Evolutionary conservation across 2,888 invertebrate species (phyloP).

Genomic region (Scelioninae gen. 1): DNA sequence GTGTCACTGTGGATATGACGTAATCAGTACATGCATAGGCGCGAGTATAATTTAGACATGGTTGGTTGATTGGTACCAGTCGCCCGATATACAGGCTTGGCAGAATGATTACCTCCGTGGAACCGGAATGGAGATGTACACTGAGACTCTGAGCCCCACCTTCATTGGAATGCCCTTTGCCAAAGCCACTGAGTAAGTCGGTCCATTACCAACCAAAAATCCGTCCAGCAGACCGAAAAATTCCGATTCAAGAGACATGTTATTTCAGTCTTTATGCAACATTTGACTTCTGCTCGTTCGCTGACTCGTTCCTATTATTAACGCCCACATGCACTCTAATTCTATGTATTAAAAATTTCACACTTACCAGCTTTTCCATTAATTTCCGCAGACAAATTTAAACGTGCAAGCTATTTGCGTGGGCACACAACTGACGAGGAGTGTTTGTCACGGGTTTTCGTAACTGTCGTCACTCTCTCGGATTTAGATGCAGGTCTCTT

Average conservation of each 20-base stretch:
- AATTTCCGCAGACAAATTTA: constrained; percentile 6
- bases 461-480: constrained; percentile 1
- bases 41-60: constrained; percentile 84
- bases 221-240: constrained; percentile 78
- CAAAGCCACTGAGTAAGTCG: constrained; percentile 99
- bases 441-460: neutral
- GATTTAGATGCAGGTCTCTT: constrained; percentile 77
- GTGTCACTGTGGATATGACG: constrained; percentile 75
- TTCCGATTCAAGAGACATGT: constrained; percentile 83
- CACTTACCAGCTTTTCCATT: too few relatives aligned
- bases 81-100: constrained; percentile 98
- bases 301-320: constrained; percentile 6
- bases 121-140: too few relatives aligned
- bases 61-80: constrained; percentile 88
- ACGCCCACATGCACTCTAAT: constrained; percentile 19
- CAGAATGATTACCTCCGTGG: too few relatives aligned
- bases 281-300: constrained; percentile 16
- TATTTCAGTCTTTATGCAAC: constrained; percentile 33
- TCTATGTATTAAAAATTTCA: too few relatives aligned
- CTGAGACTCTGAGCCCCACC: constrained; percentile 98
- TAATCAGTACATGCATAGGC: constrained; percentile 85
- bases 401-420: constrained; percentile 1
- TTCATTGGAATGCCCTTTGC: constrained; percentile 99
- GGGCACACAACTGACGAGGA: neutral
- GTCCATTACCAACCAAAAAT: constrained; percentile 83